Percentiles rank a stretch among this genome's conserved stretches.
Conservation (phyloP, 2,797 vertebrate species). For the Sorex maritimensis region DNA sequence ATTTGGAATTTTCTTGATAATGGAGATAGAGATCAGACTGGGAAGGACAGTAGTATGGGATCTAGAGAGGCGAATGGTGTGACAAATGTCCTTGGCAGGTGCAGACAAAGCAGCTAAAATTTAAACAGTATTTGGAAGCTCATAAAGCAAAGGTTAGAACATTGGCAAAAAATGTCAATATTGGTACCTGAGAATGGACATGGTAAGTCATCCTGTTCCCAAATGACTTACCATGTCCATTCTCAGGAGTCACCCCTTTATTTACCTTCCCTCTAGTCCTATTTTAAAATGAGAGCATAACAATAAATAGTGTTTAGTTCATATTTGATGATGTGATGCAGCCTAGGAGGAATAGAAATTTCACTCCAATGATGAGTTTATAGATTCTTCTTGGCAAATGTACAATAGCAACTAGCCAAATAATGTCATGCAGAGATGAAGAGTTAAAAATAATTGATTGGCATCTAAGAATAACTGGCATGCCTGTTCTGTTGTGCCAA, state of each 20-base stretch:
- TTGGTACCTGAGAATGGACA: neutral
- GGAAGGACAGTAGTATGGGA: neutral
- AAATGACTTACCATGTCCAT: neutral
- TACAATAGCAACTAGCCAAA: neutral
- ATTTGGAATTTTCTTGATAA: conserved; percentile 16
- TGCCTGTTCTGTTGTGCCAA: neutral
- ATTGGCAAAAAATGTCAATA: neutral
- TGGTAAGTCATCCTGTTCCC: neutral
- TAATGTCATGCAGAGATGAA: neutral
- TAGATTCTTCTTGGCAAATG: neutral
- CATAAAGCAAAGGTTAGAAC: neutral
- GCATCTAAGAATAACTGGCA: neutral
- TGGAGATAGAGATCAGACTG: conserved; percentile 48
- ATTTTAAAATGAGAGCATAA: neutral
- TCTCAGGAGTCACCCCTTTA: too few relatives aligned
- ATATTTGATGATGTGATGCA: neutral
- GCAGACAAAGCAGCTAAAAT: conserved; percentile 44
- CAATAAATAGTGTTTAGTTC: neutral
- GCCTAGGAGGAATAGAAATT: neutral
- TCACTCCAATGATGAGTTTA: neutral
- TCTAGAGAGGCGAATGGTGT: neutral
- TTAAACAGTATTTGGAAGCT: neutral
- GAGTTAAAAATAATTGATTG: neutral
- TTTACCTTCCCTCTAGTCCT: neutral
- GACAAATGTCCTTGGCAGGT: conserved; percentile 61